Percentiles rank a stretch among this genome's conserved stretches.
phyloP scores from a whole-genome alignment of 53 echinoderm and acorn worm species.

The Zoroaster sp. region DNA sequence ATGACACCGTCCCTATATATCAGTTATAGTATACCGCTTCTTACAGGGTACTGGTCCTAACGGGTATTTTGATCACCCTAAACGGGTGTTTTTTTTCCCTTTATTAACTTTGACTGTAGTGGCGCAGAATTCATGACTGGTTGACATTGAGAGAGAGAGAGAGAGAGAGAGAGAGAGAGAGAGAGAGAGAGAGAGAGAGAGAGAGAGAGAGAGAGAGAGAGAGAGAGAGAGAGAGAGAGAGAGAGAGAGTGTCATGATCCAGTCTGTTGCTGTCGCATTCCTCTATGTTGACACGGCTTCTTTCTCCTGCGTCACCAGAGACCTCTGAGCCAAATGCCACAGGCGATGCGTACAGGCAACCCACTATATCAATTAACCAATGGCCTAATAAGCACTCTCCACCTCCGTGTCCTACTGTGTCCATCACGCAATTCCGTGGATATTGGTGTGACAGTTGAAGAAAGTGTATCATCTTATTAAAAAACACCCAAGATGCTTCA shows the following conservation, averaged over 20 bases:
- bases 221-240: neutral
- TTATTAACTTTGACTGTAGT: neutral
- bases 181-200: neutral
- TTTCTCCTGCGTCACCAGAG: conserved; percentile 42
- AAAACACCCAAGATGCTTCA: too few species aligned
- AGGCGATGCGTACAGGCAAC: conserved; percentile 33
- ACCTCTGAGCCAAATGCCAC: conserved; percentile 36
- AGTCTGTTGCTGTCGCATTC: conserved; percentile 36
- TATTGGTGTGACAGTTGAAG: neutral
- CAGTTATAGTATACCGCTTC: too few species aligned
- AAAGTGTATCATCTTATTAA: neutral
- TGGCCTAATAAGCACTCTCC: conserved; percentile 24
- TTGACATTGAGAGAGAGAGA: neutral
- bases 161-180: neutral
- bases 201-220: neutral
- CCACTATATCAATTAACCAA: conserved; percentile 47
- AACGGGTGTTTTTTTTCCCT: neutral
- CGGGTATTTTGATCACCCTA: too few species aligned
- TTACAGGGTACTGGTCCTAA: too few species aligned
- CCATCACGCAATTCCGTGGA: conserved; percentile 19
- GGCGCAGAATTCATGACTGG: neutral
- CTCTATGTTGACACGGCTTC: conserved; percentile 39
- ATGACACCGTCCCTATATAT: too few species aligned
- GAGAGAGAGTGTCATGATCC: neutral
- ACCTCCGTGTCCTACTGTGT: neutral